phyloP scores from a whole-genome alignment of 1,140 invertebrate genomes.

The Megalopta genalis region DNA sequence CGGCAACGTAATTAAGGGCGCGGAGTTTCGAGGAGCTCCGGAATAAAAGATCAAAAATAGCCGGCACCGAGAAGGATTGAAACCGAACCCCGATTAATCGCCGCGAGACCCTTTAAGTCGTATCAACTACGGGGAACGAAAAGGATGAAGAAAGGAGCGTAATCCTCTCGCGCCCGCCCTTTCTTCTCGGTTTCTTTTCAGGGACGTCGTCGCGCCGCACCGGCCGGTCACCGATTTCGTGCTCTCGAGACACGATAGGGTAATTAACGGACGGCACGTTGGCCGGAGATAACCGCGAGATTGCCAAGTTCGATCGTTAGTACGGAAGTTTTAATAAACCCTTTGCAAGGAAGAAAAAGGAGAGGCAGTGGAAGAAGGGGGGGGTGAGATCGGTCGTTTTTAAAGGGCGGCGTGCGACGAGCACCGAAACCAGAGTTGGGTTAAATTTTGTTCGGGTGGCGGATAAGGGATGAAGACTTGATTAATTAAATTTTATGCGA shows the following conservation, averaged over 20 bases:
- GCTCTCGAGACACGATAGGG: slow-evolving; percentile 22
- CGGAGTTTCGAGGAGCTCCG: too few species aligned
- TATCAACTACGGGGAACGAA: not conserved
- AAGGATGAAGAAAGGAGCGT: not conserved
- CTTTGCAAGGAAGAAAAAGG: not conserved
- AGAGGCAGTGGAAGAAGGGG: too few species aligned
- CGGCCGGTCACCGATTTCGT: not conserved
- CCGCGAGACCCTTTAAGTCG: too few species aligned
- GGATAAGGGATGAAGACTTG: too few species aligned
- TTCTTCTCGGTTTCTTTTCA: not conserved
- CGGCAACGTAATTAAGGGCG: too few species aligned
- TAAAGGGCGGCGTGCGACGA: too few species aligned
- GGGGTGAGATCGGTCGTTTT: not conserved
- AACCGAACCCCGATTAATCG: not conserved
- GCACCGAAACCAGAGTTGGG: too few species aligned
- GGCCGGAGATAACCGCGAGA: slow-evolving; percentile 36
- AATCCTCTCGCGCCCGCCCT: slow-evolving; percentile 10
- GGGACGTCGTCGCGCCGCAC: not conserved
- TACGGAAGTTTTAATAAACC: slow-evolving; percentile 56
- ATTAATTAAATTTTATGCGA: too few species aligned
- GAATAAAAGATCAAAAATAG: too few species aligned
- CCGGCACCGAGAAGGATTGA: too few species aligned
- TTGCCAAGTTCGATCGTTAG: slow-evolving; percentile 60
- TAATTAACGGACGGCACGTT: slow-evolving; percentile 54
- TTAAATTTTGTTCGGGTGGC: too few species aligned